Evolutionary conservation across 2,113 vertebrate genomes (phyloP).

Genomic region (Scolopax mira): DNA sequence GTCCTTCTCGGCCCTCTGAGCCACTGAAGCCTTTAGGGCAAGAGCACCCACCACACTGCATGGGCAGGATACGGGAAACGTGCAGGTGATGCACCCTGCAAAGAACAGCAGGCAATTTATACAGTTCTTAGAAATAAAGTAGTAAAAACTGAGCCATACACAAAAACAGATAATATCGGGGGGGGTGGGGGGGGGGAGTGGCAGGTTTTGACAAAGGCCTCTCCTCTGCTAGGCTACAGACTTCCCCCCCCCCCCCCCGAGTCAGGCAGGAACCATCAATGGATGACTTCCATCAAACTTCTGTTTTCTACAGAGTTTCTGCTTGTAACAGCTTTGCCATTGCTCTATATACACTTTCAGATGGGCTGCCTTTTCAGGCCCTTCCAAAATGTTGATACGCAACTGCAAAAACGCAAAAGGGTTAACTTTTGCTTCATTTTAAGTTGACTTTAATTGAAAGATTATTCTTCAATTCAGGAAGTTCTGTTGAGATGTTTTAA

Average conservation of each 20-base stretch:
- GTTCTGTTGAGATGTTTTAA: slow-evolving; percentile 33
- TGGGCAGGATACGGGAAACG: not conserved
- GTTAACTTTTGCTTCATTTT: slow-evolving; percentile 15
- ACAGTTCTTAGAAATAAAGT: not conserved
- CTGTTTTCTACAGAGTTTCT: not conserved
- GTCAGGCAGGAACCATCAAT: not conserved
- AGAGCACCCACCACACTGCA: fast-evolving
- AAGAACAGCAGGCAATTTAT: not conserved
- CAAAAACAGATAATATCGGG: not conserved
- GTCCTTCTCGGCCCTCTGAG: not conserved
- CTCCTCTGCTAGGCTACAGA: not conserved
- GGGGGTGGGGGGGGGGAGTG: not conserved
- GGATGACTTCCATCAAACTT: not conserved
- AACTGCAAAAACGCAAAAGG: not conserved
- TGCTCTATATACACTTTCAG: not conserved
- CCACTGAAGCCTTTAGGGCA: not conserved
- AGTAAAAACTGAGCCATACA: not conserved
- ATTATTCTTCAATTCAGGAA: slow-evolving; percentile 17
- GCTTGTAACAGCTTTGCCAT: not conserved
- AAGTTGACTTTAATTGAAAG: slow-evolving; percentile 48
- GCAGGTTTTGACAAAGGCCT: not conserved
- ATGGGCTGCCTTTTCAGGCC: not conserved
- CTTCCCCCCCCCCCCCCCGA: too few species aligned
- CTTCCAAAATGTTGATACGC: not conserved
- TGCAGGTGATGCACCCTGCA: not conserved